Conservation (phyloP, 2,888 invertebrate species). For the Piscicola geometra region DNA sequence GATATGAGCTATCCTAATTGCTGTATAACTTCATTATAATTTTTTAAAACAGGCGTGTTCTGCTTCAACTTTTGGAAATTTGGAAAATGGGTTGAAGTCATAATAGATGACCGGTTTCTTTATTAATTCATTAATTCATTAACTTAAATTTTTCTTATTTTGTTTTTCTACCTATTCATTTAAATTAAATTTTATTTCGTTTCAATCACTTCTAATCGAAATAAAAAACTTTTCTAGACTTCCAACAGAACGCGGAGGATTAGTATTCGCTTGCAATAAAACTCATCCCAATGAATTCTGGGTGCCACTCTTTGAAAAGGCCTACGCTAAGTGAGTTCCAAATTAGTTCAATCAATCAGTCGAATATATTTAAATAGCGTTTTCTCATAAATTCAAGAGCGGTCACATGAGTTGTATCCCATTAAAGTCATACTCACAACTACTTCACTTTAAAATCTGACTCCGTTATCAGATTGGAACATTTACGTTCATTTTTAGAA, state of each 20-base stretch:
- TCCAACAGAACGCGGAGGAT: conserved; percentile 66
- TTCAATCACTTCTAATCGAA: too few species aligned
- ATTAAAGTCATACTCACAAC: too few species aligned
- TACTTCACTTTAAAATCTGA: too few species aligned
- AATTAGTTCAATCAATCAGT: not conserved
- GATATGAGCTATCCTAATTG: not conserved
- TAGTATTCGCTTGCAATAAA: conserved; percentile 63
- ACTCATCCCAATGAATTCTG: conserved; percentile 68
- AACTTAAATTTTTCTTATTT: too few species aligned
- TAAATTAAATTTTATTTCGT: not conserved
- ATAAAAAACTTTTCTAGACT: conserved; percentile 56
- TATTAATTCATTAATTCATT: too few species aligned
- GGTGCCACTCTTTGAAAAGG: conserved; percentile 67
- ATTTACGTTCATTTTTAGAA: too few species aligned
- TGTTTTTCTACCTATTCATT: too few species aligned
- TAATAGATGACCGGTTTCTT: conserved; percentile 70
- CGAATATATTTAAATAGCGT: not conserved
- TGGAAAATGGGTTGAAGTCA: conserved; percentile 71
- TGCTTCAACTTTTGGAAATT: conserved; percentile 85
- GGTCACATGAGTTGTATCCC: too few species aligned
- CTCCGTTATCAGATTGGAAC: too few species aligned
- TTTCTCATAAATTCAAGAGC: too few species aligned
- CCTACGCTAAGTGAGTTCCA: conserved; percentile 47
- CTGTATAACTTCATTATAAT: not conserved
- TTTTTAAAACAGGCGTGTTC: conserved; percentile 64